Evolutionary conservation across 1,140 invertebrate species (phyloP).

Genomic region (Epicauta chinensis): DNA sequence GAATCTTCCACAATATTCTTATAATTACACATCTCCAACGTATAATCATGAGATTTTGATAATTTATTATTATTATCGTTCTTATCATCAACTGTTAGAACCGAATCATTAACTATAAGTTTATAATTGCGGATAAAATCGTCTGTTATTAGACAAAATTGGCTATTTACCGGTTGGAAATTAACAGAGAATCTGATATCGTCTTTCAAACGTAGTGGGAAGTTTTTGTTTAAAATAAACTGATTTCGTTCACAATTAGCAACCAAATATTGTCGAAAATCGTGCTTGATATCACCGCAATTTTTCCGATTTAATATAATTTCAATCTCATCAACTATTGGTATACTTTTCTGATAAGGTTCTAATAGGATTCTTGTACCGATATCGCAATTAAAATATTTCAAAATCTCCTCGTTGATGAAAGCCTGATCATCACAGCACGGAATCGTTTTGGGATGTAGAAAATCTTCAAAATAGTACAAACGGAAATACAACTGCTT

Average conservation of each 20-base stretch:
- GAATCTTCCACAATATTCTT: constrained; percentile 3
- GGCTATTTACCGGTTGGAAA: constrained; percentile 48
- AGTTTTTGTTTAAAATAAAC: constrained; percentile 54
- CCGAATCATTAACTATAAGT: constrained; percentile 2
- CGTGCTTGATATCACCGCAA: constrained; percentile 47
- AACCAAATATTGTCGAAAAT: constrained; percentile 54
- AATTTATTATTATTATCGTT: constrained; percentile 7
- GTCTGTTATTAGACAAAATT: constrained; percentile 53
- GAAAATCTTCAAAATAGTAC: constrained; percentile 22
- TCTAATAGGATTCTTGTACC: constrained; percentile 43
- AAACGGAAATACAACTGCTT: constrained; percentile 21
- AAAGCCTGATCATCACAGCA: constrained; percentile 17
- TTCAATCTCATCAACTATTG: constrained; percentile 26
- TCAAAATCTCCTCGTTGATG: constrained; percentile 26
- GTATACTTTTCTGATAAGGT: constrained; percentile 16
- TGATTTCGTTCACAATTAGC: constrained; percentile 46
- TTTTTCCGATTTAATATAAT: constrained; percentile 23
- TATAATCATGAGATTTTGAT: not conserved
- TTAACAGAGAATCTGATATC: constrained; percentile 44
- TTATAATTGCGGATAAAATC: constrained; percentile 50
- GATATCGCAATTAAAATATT: constrained; percentile 34
- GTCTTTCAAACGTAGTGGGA: constrained; percentile 49
- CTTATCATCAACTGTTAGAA: not conserved
- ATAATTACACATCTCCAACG: constrained; percentile 9
- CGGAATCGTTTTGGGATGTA: not conserved